Conservation (phyloP, 2,888 invertebrate species). For the Acrocyrtus sp. region DNA sequence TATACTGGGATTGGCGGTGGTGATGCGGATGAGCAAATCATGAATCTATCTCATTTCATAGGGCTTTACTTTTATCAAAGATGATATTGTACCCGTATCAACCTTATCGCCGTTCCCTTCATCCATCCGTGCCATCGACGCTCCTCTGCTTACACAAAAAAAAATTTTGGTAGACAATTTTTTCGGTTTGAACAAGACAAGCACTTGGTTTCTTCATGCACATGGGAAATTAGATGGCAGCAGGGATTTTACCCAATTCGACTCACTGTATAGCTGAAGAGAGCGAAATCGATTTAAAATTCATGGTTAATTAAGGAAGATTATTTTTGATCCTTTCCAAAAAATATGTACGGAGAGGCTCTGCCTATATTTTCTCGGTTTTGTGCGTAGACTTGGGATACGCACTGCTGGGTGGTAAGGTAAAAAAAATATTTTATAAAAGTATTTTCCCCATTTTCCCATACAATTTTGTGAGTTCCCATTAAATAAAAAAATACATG, state of each 20-base stretch:
- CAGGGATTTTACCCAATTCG: conserved; percentile 47
- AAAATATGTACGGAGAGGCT: conserved; percentile 23
- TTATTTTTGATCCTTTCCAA: conserved; percentile 47
- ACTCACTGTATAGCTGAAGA: conserved; percentile 42
- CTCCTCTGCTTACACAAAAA: no score
- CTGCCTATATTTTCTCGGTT: no score
- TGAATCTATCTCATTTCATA: conserved; percentile 40
- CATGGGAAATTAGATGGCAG: conserved; percentile 26
- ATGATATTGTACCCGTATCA: conserved; percentile 15
- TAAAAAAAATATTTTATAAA: no score
- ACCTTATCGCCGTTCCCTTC: no score
- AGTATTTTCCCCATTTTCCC: no score
- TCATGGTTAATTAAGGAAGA: conserved; percentile 52
- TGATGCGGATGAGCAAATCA: conserved; percentile 30
- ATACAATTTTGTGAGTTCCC: no score
- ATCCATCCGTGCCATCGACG: no score
- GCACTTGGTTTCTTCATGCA: background rate
- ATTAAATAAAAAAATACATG: no score
- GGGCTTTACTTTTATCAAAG: conserved; percentile 33
- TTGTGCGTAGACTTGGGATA: no score
- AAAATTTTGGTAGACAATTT: no score
- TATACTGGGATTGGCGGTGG: background rate
- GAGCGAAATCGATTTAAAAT: conserved; percentile 51
- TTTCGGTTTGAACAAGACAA: no score
- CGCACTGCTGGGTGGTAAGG: no score